A percentile compares a stretch with the other conserved stretches of the same genome.
Evolutionary conservation across 35 echinoderm and acorn worm species (phyloP).

Genomic region (Anneissia japonica): DNA sequence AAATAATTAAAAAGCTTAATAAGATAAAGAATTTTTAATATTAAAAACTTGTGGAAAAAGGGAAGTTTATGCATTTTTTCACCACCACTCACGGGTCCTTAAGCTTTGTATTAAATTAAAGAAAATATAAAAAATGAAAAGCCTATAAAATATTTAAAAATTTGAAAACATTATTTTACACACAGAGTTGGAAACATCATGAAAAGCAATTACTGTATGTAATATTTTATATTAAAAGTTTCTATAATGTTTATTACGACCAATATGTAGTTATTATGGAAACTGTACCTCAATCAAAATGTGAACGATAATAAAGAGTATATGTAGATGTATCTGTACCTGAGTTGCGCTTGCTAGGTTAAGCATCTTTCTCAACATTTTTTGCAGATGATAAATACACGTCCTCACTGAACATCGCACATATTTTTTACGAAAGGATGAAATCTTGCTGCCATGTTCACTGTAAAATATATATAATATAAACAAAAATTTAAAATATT

Average conservation of each 20-base stretch:
- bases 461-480: no score
- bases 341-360: conserved; percentile 52
- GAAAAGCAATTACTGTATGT: not conserved
- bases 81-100: no score
- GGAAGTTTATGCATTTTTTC: no score
- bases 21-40: no score
- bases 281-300: not conserved
- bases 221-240: not conserved
- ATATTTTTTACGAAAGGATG: conserved; percentile 58
- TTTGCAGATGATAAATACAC: conserved; percentile 87
- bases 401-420: conserved; percentile 90
- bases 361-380: conserved; percentile 82
- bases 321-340: conserved; percentile 36
- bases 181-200: not conserved
- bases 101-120: no score
- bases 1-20: no score
- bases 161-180: no score
- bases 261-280: not conserved
- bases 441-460: conserved; percentile 9
- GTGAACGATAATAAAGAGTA: not conserved
- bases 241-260: not conserved
- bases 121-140: no score
- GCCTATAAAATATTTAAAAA: no score
- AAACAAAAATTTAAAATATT: no score
- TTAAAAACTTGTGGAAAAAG: no score